Evolutionary conservation across 1,140 invertebrate genomes (phyloP).

Genomic region (Drosophila pandora): DNA sequence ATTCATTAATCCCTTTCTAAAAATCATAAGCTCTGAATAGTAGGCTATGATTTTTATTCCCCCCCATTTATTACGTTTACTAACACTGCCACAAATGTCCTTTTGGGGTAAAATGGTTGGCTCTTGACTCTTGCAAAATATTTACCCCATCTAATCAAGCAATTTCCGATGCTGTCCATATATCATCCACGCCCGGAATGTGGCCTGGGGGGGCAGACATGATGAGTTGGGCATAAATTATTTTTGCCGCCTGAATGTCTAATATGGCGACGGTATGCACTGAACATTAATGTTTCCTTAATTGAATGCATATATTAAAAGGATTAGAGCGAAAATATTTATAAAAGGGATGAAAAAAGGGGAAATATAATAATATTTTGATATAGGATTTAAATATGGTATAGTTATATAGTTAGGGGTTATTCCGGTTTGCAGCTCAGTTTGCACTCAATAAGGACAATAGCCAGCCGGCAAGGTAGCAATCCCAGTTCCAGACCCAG

Average conservation of each 20-base stretch:
- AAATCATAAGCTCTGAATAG: slow-evolving; percentile 2
- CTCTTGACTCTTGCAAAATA: background rate
- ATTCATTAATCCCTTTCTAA: too few species aligned
- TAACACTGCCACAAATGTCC: slow-evolving; percentile 15
- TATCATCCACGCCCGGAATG: slow-evolving; percentile 28
- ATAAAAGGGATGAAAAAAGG: background rate
- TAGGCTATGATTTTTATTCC: slow-evolving; percentile 22
- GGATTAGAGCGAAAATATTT: background rate
- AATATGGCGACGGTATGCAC: slow-evolving; percentile 57
- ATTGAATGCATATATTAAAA: background rate
- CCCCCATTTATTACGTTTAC: background rate
- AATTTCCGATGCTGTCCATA: slow-evolving; percentile 40
- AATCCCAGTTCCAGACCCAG: slow-evolving; percentile 28
- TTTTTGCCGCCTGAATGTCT: slow-evolving; percentile 64
- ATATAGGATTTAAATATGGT: background rate
- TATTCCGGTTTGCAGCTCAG: slow-evolving; percentile 67
- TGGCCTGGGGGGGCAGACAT: slow-evolving; percentile 15
- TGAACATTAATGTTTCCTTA: background rate
- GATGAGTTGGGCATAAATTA: slow-evolving; percentile 63
- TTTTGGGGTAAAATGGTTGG: slow-evolving; percentile 15
- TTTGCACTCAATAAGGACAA: slow-evolving; percentile 31
- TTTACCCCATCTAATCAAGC: slow-evolving; percentile 37
- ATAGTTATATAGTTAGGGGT: slow-evolving; percentile 39
- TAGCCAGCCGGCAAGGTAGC: slow-evolving; percentile 21
- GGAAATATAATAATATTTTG: background rate